Percentiles rank a stretch among this genome's conserved stretches.
phyloP scores from a whole-genome alignment of 2,113 vertebrate species.

The Meleagris gallopavo region DNA sequence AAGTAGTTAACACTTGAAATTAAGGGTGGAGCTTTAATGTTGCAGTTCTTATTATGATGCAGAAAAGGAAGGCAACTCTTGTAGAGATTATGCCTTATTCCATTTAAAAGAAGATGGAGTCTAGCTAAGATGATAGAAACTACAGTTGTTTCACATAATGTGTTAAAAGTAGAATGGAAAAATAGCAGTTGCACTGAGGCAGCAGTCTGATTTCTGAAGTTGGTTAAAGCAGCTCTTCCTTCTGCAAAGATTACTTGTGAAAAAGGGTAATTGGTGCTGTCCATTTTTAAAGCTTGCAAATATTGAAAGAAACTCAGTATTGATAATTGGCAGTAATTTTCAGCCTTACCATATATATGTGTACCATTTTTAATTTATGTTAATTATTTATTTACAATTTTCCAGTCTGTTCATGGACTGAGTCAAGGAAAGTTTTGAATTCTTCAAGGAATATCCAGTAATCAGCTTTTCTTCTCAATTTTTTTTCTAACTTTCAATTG shows the following conservation, averaged over 20 bases:
- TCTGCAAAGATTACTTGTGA: not conserved
- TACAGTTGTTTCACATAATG: not conserved
- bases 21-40: constrained; percentile 35
- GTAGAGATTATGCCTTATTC: not conserved
- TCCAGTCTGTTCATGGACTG: not conserved
- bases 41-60: not conserved
- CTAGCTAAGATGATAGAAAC: not conserved
- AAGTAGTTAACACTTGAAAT: constrained; percentile 4
- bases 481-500: not conserved
- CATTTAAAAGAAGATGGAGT: not conserved
- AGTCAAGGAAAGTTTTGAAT: not conserved
- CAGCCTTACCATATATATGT: not conserved
- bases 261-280: not conserved
- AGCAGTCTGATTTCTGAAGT: not conserved
- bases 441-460: not conserved
- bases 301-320: not conserved
- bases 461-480: not conserved
- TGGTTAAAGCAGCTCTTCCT: not conserved
- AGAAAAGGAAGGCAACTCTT: not conserved
- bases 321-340: not conserved
- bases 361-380: not conserved
- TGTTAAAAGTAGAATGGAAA: not conserved
- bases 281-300: not conserved
- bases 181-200: not conserved
- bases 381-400: not conserved